Conservation (phyloP, 2,797 vertebrate genomes). For the Clarias platycephalus region DNA sequence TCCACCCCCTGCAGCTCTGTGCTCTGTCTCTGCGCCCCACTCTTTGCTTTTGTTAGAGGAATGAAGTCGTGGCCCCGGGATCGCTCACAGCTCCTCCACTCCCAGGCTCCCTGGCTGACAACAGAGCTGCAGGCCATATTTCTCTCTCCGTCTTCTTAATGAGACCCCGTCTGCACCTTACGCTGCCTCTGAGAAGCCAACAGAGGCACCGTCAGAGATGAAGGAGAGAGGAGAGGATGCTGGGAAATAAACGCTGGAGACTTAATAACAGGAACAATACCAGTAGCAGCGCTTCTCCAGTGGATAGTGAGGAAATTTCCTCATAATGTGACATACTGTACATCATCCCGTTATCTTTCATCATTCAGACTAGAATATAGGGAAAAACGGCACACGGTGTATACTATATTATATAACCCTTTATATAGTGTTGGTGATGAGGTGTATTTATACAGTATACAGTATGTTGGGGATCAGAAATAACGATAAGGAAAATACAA, state of each 20-base stretch:
- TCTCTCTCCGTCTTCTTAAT: constrained; percentile 58
- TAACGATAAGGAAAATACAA: neutral
- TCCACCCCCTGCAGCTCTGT: constrained; percentile 22
- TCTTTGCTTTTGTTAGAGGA: constrained; percentile 48
- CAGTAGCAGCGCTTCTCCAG: constrained; percentile 22
- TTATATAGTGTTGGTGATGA: neutral
- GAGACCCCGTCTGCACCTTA: constrained; percentile 48
- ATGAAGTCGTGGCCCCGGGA: constrained; percentile 66
- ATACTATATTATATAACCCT: neutral
- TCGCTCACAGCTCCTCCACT: constrained; percentile 69
- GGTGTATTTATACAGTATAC: neutral
- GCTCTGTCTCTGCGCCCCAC: constrained; percentile 6
- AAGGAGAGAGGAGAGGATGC: constrained; percentile 35
- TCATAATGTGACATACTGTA: constrained; percentile 5
- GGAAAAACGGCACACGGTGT: neutral
- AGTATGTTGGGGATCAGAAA: neutral
- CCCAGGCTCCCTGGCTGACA: constrained; percentile 62
- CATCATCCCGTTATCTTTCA: constrained; percentile 26
- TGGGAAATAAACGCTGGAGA: constrained; percentile 26
- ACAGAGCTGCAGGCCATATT: constrained; percentile 54
- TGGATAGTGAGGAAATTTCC: constrained; percentile 15
- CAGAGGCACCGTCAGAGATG: constrained; percentile 40
- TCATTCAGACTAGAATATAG: neutral
- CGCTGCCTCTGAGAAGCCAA: constrained; percentile 40
- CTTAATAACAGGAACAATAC: constrained; percentile 22